Percentiles rank a stretch among this genome's conserved stretches.
Evolutionary conservation across 2,888 invertebrate genomes (phyloP).

Genomic region (Ophioninae sp.): DNA sequence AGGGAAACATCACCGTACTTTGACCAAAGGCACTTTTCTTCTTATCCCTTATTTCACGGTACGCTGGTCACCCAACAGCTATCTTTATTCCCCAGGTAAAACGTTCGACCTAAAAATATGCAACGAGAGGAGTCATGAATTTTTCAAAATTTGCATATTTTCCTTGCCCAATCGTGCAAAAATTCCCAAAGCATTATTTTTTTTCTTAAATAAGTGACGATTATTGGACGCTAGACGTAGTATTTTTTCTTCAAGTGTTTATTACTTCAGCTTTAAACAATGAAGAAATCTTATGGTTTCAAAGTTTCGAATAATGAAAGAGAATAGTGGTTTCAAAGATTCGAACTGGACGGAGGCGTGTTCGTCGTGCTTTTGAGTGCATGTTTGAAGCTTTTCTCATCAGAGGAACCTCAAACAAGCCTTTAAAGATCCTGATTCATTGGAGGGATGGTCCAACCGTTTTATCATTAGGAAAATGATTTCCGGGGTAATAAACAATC

Average conservation of each 20-base stretch:
- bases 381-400: too few relatives aligned
- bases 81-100: background rate
- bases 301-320: too few relatives aligned
- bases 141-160: background rate
- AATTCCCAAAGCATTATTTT: background rate
- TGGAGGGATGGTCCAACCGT: too few relatives aligned
- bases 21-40: constrained; percentile 15
- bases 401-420: too few relatives aligned
- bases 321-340: too few relatives aligned
- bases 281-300: too few relatives aligned
- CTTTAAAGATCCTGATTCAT: too few relatives aligned
- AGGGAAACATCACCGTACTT: background rate
- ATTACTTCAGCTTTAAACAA: background rate
- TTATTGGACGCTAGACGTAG: background rate
- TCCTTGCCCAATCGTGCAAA: background rate
- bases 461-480: background rate
- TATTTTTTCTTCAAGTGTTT: background rate
- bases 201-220: background rate
- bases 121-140: background rate
- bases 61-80: background rate
- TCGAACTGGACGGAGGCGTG: too few relatives aligned
- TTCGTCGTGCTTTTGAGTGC: too few relatives aligned
- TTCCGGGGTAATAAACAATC: background rate
- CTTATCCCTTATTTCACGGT: constrained; percentile 1
- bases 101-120: background rate